These are phyloP conservation scores for Apogon hyalosoma DNA, from an alignment of 2,797 vertebrate genomes.

Conservation along the genomic window DNA sequence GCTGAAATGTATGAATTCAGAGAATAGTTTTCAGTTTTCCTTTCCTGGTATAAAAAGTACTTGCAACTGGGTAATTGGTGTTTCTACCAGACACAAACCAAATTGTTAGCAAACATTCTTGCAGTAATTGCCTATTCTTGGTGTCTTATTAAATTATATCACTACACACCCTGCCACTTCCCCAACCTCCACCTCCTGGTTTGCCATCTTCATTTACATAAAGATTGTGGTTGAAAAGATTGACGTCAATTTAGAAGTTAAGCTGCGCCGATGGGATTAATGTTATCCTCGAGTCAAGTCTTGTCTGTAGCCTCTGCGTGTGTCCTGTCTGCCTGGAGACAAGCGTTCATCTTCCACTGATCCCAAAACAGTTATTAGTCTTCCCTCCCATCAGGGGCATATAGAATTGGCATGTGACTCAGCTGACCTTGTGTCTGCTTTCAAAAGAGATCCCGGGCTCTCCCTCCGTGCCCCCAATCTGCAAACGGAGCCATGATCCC, in stretches of 20 bases:
- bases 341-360: constrained; percentile 51
- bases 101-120: constrained; percentile 9
- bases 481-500: constrained; percentile 78
- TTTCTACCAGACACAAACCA: not conserved
- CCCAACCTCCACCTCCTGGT: constrained; percentile 26
- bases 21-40: constrained; percentile 20
- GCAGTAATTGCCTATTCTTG: constrained; percentile 40
- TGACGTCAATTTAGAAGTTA: constrained; percentile 79
- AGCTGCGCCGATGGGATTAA: constrained; percentile 72
- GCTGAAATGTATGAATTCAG: constrained; percentile 13
- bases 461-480: constrained; percentile 64
- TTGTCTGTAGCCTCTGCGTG: constrained; percentile 66
- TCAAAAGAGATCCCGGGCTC: constrained; percentile 52
- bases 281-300: constrained; percentile 67
- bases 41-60: constrained; percentile 6
- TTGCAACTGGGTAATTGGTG: constrained; percentile 3
- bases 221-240: constrained; percentile 64
- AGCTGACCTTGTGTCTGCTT: constrained; percentile 62
- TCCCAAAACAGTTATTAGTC: constrained; percentile 68
- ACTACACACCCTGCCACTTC: constrained; percentile 49
- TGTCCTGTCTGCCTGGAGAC: constrained; percentile 60
- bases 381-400: constrained; percentile 51
- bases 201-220: constrained; percentile 43
- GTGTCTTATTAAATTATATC: constrained; percentile 35
- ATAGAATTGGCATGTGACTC: constrained; percentile 40